Evolutionary conservation across 2,113 vertebrate genomes (phyloP), one percentile per base, ranked within the genome.

Genomic region (Ursus arctos): DNA sequence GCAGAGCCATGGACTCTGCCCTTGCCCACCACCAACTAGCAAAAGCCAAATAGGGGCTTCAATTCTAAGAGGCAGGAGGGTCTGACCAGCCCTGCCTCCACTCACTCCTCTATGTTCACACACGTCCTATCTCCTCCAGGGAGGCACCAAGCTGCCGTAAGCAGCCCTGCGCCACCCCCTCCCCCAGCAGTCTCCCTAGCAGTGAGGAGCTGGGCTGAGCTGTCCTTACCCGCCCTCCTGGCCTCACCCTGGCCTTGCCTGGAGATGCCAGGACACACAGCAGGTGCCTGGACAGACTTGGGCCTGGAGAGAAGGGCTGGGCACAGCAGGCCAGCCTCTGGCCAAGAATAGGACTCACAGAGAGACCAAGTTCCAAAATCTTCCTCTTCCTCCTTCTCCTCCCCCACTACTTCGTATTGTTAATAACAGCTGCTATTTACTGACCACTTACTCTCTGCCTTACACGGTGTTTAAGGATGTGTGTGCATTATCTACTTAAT

Each of bases 241-340:
- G 94, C 94, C 95, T 97, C 74, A 57, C 63, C 57, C 90, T 84
- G 95, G 92, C 76, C 84, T 59, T 83, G 91, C 61, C 71, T 71
- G 33, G 31, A 86, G 97, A 76, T 97, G 96, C 97, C 98, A 97
- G 81, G 71, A 85, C 91, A 88, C 96, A 83, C 77, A 97, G 97
- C 98, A 98, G 98, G 97, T 98, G 98, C 97, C 95, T 94, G 98
- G 96, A 96, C 71, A 80, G 47, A 40, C 80, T 90, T 47, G 71
- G 47, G 91, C 65, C 76, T 94, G 59, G 59, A 93, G 89, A 92
- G 85, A 79, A 91, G 76, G 74, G 31, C 95, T 87, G 85, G 88
- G 72, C 36, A 69, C 81, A 92, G 94, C 8, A 11, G 71, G 26
- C 76, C 69, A 88, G 57, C 47, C 65, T 94, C 81, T 92, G 86